A percentile compares a stretch with the other conserved stretches of the same genome.
phyloP scores from a whole-genome alignment of 2,888 invertebrate genomes.

The Cantharis flavilabris region DNA sequence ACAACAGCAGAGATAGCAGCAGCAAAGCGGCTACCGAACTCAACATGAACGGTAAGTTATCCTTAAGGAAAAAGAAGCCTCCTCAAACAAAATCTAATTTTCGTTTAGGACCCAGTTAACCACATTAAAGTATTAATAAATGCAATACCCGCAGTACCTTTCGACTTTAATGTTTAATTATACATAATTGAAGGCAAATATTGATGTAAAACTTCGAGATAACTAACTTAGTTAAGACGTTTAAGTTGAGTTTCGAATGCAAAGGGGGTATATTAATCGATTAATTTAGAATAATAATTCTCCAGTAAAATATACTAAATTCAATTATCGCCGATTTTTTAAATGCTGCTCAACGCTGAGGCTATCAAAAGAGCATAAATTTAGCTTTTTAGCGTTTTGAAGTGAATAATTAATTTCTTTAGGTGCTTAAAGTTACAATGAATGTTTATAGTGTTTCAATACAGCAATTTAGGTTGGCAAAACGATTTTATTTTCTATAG shows the following conservation, averaged over 20 bases:
- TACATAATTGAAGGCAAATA: background rate
- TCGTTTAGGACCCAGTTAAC: background rate
- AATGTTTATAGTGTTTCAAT: background rate
- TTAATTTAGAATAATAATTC: background rate
- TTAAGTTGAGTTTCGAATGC: background rate
- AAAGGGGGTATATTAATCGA: background rate
- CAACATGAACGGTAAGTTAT: conserved; percentile 71
- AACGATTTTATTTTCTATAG: background rate
- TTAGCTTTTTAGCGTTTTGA: background rate
- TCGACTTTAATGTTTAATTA: background rate
- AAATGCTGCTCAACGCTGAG: background rate
- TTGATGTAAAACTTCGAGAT: background rate
- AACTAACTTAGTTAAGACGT: background rate
- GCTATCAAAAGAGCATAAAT: background rate
- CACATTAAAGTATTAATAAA: background rate
- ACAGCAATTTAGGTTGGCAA: background rate
- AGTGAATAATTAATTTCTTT: background rate
- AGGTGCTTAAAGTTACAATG: background rate
- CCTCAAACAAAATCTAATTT: background rate
- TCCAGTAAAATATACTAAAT: background rate
- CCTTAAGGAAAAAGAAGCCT: background rate
- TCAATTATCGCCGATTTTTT: background rate
- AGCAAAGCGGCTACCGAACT: conserved; percentile 70
- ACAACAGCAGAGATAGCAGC: conserved; percentile 55
- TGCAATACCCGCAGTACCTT: background rate